Conservation (phyloP, 2,888 invertebrate species). For the Dicyrtoma fusca region DNA sequence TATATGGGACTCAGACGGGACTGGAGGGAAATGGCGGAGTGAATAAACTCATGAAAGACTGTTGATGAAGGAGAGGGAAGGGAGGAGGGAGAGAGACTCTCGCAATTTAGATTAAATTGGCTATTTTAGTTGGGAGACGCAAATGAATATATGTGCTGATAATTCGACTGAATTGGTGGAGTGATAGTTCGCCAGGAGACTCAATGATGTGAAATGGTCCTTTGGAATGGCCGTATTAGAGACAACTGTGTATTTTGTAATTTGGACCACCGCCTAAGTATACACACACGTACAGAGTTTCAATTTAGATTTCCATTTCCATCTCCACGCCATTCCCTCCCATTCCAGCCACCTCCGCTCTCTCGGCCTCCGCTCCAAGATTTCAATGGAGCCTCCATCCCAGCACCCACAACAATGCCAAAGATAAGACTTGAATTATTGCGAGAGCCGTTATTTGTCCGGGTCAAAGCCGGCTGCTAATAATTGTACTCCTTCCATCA, state of each 20-base stretch:
- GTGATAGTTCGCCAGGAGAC: background rate
- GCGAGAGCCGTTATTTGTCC: background rate
- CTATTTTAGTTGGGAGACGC: background rate
- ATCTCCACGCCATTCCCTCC: too few species aligned
- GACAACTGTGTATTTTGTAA: too few species aligned
- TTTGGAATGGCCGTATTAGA: too few species aligned
- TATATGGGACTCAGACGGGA: too few species aligned
- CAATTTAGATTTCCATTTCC: too few species aligned
- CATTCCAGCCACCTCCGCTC: too few species aligned
- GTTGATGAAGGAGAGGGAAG: background rate
- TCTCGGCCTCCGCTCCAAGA: too few species aligned
- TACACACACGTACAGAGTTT: too few species aligned
- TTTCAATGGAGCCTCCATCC: too few species aligned
- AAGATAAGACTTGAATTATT: slow-evolving; percentile 5
- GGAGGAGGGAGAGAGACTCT: background rate
- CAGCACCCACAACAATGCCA: too few species aligned
- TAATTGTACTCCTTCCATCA: slow-evolving; percentile 12
- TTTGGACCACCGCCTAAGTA: too few species aligned
- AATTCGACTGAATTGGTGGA: too few species aligned
- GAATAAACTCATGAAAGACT: slow-evolving; percentile 3
- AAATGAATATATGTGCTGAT: background rate
- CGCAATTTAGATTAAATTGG: slow-evolving; percentile 9
- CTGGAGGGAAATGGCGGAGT: background rate
- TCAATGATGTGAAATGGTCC: background rate
- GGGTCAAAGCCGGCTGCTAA: slow-evolving; percentile 5